Evolutionary conservation across 2,888 invertebrate species (phyloP).

Genomic region (Blera fallax): DNA sequence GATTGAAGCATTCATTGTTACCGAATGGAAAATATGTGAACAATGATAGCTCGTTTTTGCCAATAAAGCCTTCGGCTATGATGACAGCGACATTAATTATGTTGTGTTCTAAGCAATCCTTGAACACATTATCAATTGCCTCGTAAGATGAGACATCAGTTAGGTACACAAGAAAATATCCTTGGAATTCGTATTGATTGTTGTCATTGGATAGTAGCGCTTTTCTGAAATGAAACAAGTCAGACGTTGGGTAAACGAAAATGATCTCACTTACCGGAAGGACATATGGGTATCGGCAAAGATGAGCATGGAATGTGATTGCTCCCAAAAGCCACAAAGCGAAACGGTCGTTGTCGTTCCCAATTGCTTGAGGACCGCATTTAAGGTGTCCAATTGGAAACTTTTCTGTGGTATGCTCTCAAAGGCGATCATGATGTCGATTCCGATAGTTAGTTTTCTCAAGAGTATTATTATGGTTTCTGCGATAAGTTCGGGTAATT

Average conservation of each 20-base stretch:
- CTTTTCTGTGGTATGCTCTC: neutral
- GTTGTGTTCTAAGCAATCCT: neutral
- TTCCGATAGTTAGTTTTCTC: neutral
- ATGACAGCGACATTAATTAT: neutral
- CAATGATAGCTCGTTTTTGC: neutral
- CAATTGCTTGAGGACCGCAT: neutral
- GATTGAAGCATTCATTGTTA: neutral
- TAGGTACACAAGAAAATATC: neutral
- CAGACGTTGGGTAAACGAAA: neutral
- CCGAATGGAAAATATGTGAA: constrained; percentile 13
- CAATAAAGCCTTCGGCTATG: neutral
- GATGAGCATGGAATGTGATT: neutral
- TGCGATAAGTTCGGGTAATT: neutral
- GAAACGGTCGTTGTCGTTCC: neutral
- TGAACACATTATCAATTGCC: no score
- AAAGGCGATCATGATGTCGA: neutral
- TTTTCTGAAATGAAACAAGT: neutral
- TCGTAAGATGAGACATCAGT: neutral
- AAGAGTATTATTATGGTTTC: neutral
- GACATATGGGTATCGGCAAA: neutral
- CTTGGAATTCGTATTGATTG: neutral
- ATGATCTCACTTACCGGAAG: neutral
- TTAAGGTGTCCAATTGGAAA: neutral
- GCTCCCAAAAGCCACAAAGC: neutral
- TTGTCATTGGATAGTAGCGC: neutral